phyloP scores from a whole-genome alignment of 2,888 invertebrate species.

The Parnassius glacialis region DNA sequence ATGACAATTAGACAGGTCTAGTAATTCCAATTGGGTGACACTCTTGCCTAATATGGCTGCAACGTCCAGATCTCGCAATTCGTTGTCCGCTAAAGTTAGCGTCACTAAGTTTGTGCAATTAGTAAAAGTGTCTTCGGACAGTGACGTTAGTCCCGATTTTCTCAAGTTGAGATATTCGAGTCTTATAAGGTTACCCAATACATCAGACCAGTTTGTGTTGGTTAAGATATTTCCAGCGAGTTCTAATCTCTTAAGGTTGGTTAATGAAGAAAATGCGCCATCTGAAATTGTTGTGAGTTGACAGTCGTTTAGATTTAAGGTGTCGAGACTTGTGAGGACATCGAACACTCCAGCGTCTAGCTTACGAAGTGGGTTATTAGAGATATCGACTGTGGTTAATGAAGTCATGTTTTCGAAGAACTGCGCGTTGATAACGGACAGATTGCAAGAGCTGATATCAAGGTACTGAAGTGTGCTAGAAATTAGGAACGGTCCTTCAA shows the following conservation, averaged over 20 bases:
- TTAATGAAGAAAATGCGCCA: slow-evolving; percentile 78
- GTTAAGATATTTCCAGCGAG: slow-evolving; percentile 81
- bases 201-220: slow-evolving; percentile 81
- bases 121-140: slow-evolving; percentile 84
- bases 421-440: slow-evolving; percentile 79
- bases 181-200: slow-evolving; percentile 81
- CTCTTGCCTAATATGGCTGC: slow-evolving; percentile 83
- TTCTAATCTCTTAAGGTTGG: slow-evolving; percentile 83
- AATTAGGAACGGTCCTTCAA: slow-evolving; percentile 84
- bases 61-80: slow-evolving; percentile 83
- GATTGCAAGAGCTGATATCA: slow-evolving; percentile 84
- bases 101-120: slow-evolving; percentile 83
- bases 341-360: slow-evolving; percentile 82
- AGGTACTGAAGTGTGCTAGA: slow-evolving; percentile 84
- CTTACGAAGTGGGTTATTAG: slow-evolving; percentile 82
- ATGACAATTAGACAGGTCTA: slow-evolving; percentile 86
- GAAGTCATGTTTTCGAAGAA: slow-evolving; percentile 86
- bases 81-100: slow-evolving; percentile 84
- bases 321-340: slow-evolving; percentile 83
- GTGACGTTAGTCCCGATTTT: slow-evolving; percentile 80
- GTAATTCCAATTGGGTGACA: slow-evolving; percentile 82
- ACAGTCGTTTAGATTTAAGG: slow-evolving; percentile 84
- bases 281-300: slow-evolving; percentile 81
- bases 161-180: slow-evolving; percentile 84
- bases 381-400: slow-evolving; percentile 85